Base-by-base conservation (phyloP, 2,888 invertebrate genomes). In the Noctua fimbriata region DNA sequence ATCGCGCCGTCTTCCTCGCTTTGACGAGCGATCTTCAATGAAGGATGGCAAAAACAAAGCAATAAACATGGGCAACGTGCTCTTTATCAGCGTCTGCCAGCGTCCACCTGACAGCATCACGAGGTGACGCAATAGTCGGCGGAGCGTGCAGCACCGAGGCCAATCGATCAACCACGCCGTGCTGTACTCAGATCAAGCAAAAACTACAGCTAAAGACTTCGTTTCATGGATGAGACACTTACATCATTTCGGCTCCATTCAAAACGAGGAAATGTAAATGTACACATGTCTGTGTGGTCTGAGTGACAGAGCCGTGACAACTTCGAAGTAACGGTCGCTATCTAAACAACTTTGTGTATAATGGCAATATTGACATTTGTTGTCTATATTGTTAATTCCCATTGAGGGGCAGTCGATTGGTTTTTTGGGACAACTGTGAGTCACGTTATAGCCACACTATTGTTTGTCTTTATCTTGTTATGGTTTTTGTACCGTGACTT, bases 141-240 rank as follows among this genome's bases (percentile, higher is more conserved):
- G 87, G 78, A 92, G 90, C 91, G 90, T 91, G 90, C 87, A 86
- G 81, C 78, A 78, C 78, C 89, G 90, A 91, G 88, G 88, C 89
- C 87, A 90, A 93, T 92, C 90, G 91, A 91, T 90, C 88, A 84
- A 83, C 79, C 84, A 76, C 87, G 85, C 84, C 81, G 87, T 82
- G 85, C 85, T 83, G 78, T 85, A 86, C 85, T 67, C 83, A 88
- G 79, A 82, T 84, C 83, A 82, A 79, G 77, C 88, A 83, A 87
- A 84, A 88, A 88, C 86, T 80, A 49, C 79, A 49, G 74, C 73
- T 76, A 69, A 63, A 80, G 82, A 76, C 65, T 72, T 65, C 63
- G 65, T 75, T 79, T 85, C 77, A 88, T 83, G 60, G 79, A 84
- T 78, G 74, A 85, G 78, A 83, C 75, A 77, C 66, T 77, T 72